These are phyloP conservation scores for Drosophila lini DNA, from an alignment of 1,140 invertebrate genomes.

Conservation along the genomic window DNA sequence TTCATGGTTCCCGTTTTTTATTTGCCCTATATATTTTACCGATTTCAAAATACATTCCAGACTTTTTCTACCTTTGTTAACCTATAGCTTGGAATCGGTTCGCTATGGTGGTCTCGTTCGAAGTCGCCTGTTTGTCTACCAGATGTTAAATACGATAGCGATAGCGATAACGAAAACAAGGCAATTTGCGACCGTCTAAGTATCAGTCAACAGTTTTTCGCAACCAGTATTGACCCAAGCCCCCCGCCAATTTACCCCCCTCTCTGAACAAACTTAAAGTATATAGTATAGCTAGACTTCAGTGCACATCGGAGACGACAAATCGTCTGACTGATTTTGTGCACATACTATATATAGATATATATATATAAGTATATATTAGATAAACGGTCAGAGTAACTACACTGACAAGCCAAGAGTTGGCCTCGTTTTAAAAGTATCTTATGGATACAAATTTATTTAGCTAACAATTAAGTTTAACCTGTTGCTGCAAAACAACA, in stretches of 20 bases:
- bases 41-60: slow-evolving; percentile 11
- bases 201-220: slow-evolving; percentile 54
- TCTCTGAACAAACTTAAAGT: slow-evolving; percentile 9
- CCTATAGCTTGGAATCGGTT: slow-evolving; percentile 32
- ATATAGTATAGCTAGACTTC: slow-evolving; percentile 15
- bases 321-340: slow-evolving; percentile 62
- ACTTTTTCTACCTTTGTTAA: slow-evolving; percentile 27
- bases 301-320: slow-evolving; percentile 44
- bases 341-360: slow-evolving; percentile 7
- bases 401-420: not conserved
- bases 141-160: slow-evolving; percentile 53
- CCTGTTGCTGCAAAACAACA: not conserved
- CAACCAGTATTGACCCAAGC: slow-evolving; percentile 43
- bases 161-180: slow-evolving; percentile 51
- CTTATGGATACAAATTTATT: slow-evolving; percentile 6
- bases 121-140: slow-evolving; percentile 49
- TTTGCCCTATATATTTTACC: not conserved
- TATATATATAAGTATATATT: not conserved
- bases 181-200: slow-evolving; percentile 53
- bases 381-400: not conserved
- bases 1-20: not conserved
- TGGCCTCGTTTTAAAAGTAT: slow-evolving; percentile 5
- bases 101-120: slow-evolving; percentile 11
- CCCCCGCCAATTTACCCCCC: not conserved
- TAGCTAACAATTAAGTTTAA: not conserved